Base-by-base conservation (phyloP, 2,113 vertebrate genomes). In the Mohoua ochrocephala region DNA sequence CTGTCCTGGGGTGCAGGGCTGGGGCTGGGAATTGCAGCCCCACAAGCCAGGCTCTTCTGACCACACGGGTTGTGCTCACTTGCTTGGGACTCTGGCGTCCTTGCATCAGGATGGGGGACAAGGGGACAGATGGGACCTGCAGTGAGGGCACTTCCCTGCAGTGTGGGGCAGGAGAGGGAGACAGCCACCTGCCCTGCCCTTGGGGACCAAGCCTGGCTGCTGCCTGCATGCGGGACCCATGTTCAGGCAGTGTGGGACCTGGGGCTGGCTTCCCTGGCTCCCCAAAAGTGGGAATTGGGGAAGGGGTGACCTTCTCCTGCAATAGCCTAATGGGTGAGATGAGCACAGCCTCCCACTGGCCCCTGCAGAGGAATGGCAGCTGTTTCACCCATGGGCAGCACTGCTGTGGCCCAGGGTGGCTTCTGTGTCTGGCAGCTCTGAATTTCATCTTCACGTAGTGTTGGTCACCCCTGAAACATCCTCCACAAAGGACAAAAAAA, bases 381-480 rank as follows among this genome's bases (percentile, higher is more conserved):
- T 0, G 0, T 53, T 49, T 85, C 30, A 35, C 35, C 35, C 10
- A 1, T 2, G 10, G 63, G 74, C 53, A 89, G 63, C 67, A 39
- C 35, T 60, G 41, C 52, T 54, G 39, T 21, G 7, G 82, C 18
- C 35, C 27, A 37, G 50, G 3, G 9, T 45, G 35, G 33, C 15
- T 89, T 15, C 35, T 33, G 15, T 21, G 16, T 50, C 64, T 70
- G n/a, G 69, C 78, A 95, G 69, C 42, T 35, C 39, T 75, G 42
- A 67, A 49, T 78, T 70, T 30, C 56, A 33, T 45, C 15, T 45
- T 57, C 35, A 15, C 14, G 9, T 33, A 11, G 2, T 47, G 22
- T 3, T 41, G 69, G 41, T 76, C 64, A 63, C 12, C 13, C 52
- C 35, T 50, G 54, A 83, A 88, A 75, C 13, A 35, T 15, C 26